phyloP scores from a whole-genome alignment of 2,113 vertebrate species.

The Oncorhynchus tshawytscha region DNA sequence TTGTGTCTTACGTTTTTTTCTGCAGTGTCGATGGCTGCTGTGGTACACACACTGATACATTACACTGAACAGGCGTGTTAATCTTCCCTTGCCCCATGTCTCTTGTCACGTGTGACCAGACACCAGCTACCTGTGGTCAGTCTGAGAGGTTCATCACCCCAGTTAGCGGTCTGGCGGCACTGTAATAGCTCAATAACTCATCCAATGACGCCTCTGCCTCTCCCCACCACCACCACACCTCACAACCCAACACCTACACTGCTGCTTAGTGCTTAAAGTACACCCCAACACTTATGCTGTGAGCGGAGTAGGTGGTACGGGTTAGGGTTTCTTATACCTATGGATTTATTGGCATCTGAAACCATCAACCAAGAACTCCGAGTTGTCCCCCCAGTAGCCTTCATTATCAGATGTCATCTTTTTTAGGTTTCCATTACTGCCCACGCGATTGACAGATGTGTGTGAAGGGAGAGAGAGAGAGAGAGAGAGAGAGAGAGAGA shows the following conservation, averaged over 20 bases:
- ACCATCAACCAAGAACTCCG: no score
- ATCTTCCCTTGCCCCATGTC: neutral
- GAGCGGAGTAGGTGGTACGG: no score
- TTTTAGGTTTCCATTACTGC: no score
- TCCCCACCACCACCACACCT: neutral
- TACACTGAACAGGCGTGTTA: neutral
- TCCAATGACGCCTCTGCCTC: neutral
- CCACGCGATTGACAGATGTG: neutral
- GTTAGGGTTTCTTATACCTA: no score
- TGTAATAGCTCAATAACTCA: neutral
- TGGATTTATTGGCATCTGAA: no score
- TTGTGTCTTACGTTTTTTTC: constrained; percentile 8
- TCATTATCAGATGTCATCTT: no score
- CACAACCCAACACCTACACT: neutral
- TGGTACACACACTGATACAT: no score
- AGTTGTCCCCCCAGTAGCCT: no score
- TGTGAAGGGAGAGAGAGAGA: neutral
- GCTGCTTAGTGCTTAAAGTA: no score
- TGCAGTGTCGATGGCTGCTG: neutral
- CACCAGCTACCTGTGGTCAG: neutral
- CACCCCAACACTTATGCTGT: no score
- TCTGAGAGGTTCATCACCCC: neutral
- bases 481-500: neutral
- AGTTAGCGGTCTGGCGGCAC: neutral
- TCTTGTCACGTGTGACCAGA: neutral